Base-by-base conservation (phyloP, 2,888 invertebrate genomes). In the Neocrepidodera transversa region DNA sequence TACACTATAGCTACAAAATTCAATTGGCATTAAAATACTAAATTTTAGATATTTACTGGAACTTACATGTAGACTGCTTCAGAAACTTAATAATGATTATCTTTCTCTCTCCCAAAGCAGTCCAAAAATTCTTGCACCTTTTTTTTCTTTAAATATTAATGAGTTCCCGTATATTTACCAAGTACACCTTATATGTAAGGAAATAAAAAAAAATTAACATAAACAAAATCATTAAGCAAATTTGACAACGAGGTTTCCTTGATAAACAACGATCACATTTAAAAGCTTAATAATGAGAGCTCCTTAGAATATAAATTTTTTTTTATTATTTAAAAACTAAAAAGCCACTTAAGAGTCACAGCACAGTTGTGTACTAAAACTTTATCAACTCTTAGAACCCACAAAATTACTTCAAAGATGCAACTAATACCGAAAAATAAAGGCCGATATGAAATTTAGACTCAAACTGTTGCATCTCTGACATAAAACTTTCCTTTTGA, bases 261-360 rank as follows among this genome's bases (percentile, higher is more conserved):
- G 68, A 72, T 71, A 61, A 66, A 68, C 59, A 65, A 68, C 65
- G 64, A 69, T 62, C 66, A 65, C 63, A 67, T 65, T 69, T 69
- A 73, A 76, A 76, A 74, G 74, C 75, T 70, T 69, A 69, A 73
- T 67, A 74, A 73, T 71, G 69, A 76, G 71, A 76, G 76, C 74
- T 71, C 71, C 71, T 68, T 72, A 65, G 71, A 74, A 74, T 72
- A 71, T 69, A 73, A 71, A 11, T 32, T 63, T 58, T 74, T 73
- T 75, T 75, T 75, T 76, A 71, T 68, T 73, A 76, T 78, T 79
- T 79, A 79, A 78, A 80, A 81, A 81, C 80, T 80, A 81, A 81
- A 82, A 82, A 82, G 82, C 82, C 82, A 82, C 82, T 82, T 81
- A 80, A 80, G 79, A 81, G 80, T 82, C 82, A 82, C 82, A 82